A percentile compares a stretch with the other conserved stretches of the same genome.
These are phyloP conservation scores for Pseudomugil gertrudae DNA, from an alignment of 2,797 vertebrate genomes.

Conservation along the genomic window DNA sequence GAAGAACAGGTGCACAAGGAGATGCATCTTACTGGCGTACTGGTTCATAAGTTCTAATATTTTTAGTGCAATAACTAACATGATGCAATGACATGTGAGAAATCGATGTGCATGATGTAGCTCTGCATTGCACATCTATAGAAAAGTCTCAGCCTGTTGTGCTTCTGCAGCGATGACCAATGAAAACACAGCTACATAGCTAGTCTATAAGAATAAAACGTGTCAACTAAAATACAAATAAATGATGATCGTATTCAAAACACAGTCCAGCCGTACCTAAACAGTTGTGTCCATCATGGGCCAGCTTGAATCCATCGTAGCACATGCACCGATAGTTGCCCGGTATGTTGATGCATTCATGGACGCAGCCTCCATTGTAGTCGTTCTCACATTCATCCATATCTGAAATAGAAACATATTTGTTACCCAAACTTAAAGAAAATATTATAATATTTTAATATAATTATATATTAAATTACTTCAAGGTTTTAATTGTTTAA, in stretches of 20 bases:
- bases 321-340: slow-evolving; percentile 98
- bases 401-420: slow-evolving; percentile 80
- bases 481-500: no score
- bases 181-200: neutral
- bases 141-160: neutral
- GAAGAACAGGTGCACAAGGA: no score
- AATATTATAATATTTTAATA: neutral
- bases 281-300: slow-evolving; percentile 96
- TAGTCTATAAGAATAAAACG: neutral
- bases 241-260: neutral
- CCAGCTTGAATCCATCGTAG: slow-evolving; percentile 97
- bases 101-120: no score
- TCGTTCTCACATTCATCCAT: slow-evolving; percentile 98
- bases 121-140: neutral
- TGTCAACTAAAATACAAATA: neutral
- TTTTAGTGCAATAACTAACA: no score
- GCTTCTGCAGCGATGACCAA: neutral
- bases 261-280: slow-evolving; percentile 83
- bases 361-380: slow-evolving; percentile 96
- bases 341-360: slow-evolving; percentile 98
- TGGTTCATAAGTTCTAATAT: no score
- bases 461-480: no score
- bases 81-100: no score
- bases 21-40: no score
- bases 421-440: neutral